A percentile compares a stretch with the other conserved stretches of the same genome.
These are phyloP conservation scores for Caiman crocodilus DNA, from an alignment of 2,797 vertebrate species.

Conservation along the genomic window DNA sequence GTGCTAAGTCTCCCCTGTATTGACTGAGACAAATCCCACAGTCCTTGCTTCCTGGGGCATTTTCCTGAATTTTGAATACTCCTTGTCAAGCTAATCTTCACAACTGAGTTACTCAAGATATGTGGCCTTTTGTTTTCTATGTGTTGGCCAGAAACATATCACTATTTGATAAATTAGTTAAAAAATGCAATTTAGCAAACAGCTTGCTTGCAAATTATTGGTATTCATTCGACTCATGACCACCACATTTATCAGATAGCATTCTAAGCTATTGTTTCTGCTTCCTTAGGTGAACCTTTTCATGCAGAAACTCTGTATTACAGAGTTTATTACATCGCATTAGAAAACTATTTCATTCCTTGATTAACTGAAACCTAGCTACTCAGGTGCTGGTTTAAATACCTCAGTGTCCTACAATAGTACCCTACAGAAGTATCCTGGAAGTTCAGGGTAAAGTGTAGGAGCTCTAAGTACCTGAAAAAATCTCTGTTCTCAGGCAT, in stretches of 20 bases:
- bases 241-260: too few species aligned
- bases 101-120: neutral
- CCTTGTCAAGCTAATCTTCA: neutral
- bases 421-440: neutral
- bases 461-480: neutral
- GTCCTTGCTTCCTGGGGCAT: neutral
- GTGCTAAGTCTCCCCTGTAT: neutral
- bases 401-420: neutral
- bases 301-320: neutral
- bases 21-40: neutral
- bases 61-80: neutral
- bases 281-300: neutral
- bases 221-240: neutral
- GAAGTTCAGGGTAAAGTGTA: neutral
- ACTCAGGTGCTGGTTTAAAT: neutral
- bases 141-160: neutral
- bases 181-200: neutral
- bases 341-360: neutral
- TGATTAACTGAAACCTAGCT: neutral
- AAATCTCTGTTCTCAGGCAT: neutral
- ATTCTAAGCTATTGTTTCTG: neutral
- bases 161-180: neutral
- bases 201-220: neutral
- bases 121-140: neutral
- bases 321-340: neutral